phyloP scores from a whole-genome alignment of 1,140 invertebrate species.

The Berghia stephanieae region DNA sequence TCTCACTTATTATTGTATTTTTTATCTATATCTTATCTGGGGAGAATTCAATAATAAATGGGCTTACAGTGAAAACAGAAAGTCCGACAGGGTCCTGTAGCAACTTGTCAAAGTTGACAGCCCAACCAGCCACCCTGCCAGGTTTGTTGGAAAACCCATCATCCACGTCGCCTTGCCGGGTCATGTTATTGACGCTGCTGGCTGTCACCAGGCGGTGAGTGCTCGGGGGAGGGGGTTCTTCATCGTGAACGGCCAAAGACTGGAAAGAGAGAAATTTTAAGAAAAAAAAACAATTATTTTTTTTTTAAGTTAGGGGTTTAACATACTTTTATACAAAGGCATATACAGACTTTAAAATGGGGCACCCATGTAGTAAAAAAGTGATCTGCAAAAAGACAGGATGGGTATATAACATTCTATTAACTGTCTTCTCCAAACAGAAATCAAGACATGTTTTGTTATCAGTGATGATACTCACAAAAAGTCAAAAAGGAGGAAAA shows the following conservation, averaged over 20 bases:
- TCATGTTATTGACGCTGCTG: constrained; percentile 57
- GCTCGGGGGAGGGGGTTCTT: constrained; percentile 13
- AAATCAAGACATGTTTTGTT: too few species aligned
- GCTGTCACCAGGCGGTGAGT: constrained; percentile 46
- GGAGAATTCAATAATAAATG: too few species aligned
- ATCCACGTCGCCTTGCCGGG: constrained; percentile 36
- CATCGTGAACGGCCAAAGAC: constrained; percentile 53
- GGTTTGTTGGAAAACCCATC: constrained; percentile 39
- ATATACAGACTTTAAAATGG: too few species aligned
- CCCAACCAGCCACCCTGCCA: constrained; percentile 74
- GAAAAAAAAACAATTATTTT: neutral
- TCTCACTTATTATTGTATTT: too few species aligned
- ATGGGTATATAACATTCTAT: too few species aligned
- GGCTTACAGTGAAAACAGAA: constrained; percentile 87
- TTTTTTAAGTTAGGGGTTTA: neutral
- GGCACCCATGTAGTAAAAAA: too few species aligned
- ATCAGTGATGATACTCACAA: too few species aligned
- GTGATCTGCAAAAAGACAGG: too few species aligned
- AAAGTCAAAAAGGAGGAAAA: too few species aligned
- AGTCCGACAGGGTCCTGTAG: constrained; percentile 86
- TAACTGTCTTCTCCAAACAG: too few species aligned
- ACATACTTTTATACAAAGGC: too few species aligned
- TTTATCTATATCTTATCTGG: too few species aligned
- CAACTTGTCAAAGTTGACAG: constrained; percentile 88
- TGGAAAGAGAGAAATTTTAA: constrained; percentile 44